These are phyloP conservation scores for Noctua janthina DNA, from an alignment of 2,888 invertebrate species.

Conservation along the genomic window DNA sequence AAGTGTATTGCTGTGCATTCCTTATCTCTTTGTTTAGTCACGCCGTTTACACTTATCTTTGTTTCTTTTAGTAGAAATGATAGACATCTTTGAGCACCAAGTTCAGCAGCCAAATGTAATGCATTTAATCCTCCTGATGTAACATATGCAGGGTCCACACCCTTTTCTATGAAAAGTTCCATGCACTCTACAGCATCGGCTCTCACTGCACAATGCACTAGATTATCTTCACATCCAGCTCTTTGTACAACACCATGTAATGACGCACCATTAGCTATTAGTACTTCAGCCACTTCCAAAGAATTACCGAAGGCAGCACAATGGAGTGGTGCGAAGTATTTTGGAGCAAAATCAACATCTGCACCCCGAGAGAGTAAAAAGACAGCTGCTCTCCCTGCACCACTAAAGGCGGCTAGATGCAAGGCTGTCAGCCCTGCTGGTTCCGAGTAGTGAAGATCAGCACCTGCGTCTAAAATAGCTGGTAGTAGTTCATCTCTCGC, in stretches of 20 bases:
- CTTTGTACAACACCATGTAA: slow-evolving; percentile 93
- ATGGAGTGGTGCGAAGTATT: slow-evolving; percentile 95
- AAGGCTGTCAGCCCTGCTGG: slow-evolving; percentile 94
- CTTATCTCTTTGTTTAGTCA: slow-evolving; percentile 93
- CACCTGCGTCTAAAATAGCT: slow-evolving; percentile 92
- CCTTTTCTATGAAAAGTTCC: slow-evolving; percentile 93
- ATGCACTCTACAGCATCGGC: slow-evolving; percentile 95
- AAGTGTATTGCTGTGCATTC: slow-evolving; percentile 95
- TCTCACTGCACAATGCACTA: slow-evolving; percentile 95
- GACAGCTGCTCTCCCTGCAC: slow-evolving; percentile 92
- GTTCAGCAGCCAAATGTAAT: slow-evolving; percentile 94
- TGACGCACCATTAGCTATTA: slow-evolving; percentile 93
- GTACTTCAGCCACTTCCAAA: slow-evolving; percentile 93
- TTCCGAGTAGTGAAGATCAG: slow-evolving; percentile 93
- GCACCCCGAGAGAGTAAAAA: slow-evolving; percentile 93
- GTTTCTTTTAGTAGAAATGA: slow-evolving; percentile 94
- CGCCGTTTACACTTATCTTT: slow-evolving; percentile 92
- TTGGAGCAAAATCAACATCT: slow-evolving; percentile 92
- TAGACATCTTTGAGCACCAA: slow-evolving; percentile 93
- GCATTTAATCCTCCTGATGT: slow-evolving; percentile 94
- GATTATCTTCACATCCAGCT: slow-evolving; percentile 93
- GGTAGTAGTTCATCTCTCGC: slow-evolving; percentile 93
- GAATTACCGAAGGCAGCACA: slow-evolving; percentile 97
- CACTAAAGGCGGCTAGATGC: slow-evolving; percentile 94
- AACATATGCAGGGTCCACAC: slow-evolving; percentile 93